Conservation (phyloP, 1,140 invertebrate genomes). For the Drosophila fuyamai region DNA sequence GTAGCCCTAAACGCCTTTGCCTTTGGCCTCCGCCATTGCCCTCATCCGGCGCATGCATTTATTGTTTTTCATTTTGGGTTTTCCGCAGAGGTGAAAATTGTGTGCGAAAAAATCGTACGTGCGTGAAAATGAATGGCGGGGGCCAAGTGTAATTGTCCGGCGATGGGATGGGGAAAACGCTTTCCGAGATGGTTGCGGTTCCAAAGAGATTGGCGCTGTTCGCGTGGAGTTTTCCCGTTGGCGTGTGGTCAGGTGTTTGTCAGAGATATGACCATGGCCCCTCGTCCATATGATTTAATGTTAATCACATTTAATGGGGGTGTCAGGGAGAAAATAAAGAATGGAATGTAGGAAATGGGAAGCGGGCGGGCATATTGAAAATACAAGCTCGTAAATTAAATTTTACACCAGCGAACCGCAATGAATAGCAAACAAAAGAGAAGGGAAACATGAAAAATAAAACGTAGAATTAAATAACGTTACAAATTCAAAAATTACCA, state of each 20-base stretch:
- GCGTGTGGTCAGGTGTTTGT: conserved; percentile 69
- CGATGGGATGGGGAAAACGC: conserved; percentile 15
- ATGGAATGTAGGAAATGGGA: background rate
- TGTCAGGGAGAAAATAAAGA: conserved; percentile 12
- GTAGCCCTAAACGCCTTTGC: conserved; percentile 74
- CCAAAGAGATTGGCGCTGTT: conserved; percentile 34
- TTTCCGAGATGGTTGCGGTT: conserved; percentile 23
- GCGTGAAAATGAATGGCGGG: conserved; percentile 74
- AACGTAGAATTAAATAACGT: background rate
- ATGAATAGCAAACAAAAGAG: conserved; percentile 62
- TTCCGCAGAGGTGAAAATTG: conserved; percentile 74
- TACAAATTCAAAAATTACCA: background rate
- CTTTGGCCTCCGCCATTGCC: conserved; percentile 32
- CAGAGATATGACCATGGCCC: conserved; percentile 64
- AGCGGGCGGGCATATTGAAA: conserved; percentile 63
- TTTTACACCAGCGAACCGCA: conserved; percentile 71
- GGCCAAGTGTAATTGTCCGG: conserved; percentile 76
- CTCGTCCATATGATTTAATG: conserved; percentile 74
- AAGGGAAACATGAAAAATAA: background rate
- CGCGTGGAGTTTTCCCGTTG: conserved; percentile 5
- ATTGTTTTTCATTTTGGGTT: conserved; percentile 32
- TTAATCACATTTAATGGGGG: conserved; percentile 76
- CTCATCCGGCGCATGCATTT: conserved; percentile 16
- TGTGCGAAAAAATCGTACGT: conserved; percentile 80
- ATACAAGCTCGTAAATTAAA: conserved; percentile 81